Conservation (phyloP, 2,888 invertebrate species). For the Thelaira solivaga region DNA sequence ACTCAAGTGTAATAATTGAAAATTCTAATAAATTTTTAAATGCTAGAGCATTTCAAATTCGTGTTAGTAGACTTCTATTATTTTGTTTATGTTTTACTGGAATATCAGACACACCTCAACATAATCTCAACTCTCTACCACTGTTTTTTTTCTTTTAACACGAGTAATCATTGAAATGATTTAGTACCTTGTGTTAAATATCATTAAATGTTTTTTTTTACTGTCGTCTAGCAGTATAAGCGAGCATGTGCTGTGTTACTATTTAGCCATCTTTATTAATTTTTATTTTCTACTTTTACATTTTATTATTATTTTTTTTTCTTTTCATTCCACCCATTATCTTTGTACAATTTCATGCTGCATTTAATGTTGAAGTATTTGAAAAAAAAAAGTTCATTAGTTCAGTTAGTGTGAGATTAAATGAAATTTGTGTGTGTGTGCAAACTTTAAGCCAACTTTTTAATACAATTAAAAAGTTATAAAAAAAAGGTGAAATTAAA, state of each 20-base stretch:
- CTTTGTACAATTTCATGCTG: constrained; percentile 47
- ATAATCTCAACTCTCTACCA: background rate
- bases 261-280: background rate
- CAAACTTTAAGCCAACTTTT: background rate
- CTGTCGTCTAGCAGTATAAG: background rate
- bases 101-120: background rate
- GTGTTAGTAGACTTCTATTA: too few relatives aligned
- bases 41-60: too few relatives aligned
- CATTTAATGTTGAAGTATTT: constrained; percentile 18
- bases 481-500: background rate
- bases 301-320: background rate
- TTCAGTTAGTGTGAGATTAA: constrained; percentile 14
- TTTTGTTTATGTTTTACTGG: too few relatives aligned
- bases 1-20: too few relatives aligned
- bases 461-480: background rate
- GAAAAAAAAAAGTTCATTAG: constrained; percentile 13
- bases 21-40: too few relatives aligned
- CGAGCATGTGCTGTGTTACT: background rate
- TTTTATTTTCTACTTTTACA: background rate
- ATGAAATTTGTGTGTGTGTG: background rate
- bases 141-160: background rate
- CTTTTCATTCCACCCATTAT: constrained; percentile 3
- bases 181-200: constrained; percentile 45
- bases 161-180: constrained; percentile 44
- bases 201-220: constrained; percentile 28